phyloP scores from a whole-genome alignment of 1,140 invertebrate genomes.

The Penaeus japonicus region DNA sequence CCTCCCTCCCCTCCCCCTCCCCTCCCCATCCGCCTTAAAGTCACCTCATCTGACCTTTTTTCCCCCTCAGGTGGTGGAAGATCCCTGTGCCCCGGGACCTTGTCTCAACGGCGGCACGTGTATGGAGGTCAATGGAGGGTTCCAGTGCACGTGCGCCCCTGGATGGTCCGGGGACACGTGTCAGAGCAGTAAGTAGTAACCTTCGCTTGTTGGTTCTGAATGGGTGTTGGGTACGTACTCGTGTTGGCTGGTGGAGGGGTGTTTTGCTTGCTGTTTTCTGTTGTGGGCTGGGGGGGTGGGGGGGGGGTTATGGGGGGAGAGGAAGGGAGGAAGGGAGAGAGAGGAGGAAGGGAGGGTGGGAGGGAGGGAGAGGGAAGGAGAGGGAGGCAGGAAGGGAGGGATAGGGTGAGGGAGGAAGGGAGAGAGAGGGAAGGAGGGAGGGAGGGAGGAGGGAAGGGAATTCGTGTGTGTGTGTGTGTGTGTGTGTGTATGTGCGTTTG shows the following conservation, averaged over 20 bases:
- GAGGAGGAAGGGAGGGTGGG: neutral
- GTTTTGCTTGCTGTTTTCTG: too few species aligned
- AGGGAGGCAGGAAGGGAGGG: neutral
- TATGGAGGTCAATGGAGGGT: slow-evolving; percentile 75
- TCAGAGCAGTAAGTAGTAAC: slow-evolving; percentile 62
- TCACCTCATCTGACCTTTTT: neutral
- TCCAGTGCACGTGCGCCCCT: slow-evolving; percentile 65
- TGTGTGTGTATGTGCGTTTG: too few species aligned
- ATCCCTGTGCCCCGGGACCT: slow-evolving; percentile 79
- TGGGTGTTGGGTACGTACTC: neutral
- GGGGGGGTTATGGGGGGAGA: too few species aligned
- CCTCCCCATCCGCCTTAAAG: too few species aligned
- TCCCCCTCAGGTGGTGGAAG: slow-evolving; percentile 55
- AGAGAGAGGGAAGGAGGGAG: neutral
- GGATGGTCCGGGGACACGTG: slow-evolving; percentile 67
- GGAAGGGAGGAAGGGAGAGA: too few species aligned
- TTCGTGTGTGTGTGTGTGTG: too few species aligned
- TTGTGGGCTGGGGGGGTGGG: too few species aligned
- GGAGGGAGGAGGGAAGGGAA: neutral
- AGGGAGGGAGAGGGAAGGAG: neutral
- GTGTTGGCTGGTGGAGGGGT: too few species aligned
- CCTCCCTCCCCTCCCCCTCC: neutral
- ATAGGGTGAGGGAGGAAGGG: neutral
- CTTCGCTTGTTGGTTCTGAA: too few species aligned
- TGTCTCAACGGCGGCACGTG: slow-evolving; percentile 87